These are phyloP conservation scores for Paramisgurnus dabryanus DNA, from an alignment of 2,113 vertebrate genomes.

Conservation along the genomic window DNA sequence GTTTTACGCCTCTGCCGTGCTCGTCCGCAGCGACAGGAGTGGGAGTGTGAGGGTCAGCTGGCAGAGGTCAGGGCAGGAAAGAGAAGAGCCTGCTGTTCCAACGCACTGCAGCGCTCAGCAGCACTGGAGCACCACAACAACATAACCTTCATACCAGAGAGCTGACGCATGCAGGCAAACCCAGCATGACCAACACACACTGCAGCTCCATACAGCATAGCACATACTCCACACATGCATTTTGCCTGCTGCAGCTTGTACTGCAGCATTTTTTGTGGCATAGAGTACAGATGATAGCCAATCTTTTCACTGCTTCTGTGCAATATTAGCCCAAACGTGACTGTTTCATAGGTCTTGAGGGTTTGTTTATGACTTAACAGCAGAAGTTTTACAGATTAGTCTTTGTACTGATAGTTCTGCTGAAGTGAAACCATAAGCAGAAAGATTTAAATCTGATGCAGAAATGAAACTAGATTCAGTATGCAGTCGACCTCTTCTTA, in stretches of 20 bases:
- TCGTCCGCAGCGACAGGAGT: conserved; percentile 53
- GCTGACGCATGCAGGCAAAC: conserved; percentile 64
- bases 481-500: not conserved
- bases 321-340: not conserved
- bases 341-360: not conserved
- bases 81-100: conserved; percentile 52
- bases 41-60: conserved; percentile 38
- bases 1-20: conserved; percentile 44
- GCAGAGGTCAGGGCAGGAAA: conserved; percentile 60
- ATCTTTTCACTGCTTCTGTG: not conserved
- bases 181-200: conserved; percentile 46
- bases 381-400: not conserved
- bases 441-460: conserved; percentile 8
- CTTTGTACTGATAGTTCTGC: not conserved
- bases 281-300: not conserved
- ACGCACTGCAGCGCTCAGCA: conserved; percentile 66
- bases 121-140: conserved; percentile 63
- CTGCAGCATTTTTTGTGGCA: conserved; percentile 20
- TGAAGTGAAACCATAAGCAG: conserved; percentile 31
- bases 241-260: conserved; percentile 26
- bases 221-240: not conserved
- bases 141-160: conserved; percentile 66
- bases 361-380: not conserved
- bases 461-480: conserved; percentile 19
- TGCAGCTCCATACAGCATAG: conserved; percentile 38